A percentile compares a stretch with the other conserved stretches of the same genome.
These are phyloP conservation scores for Orchestia grillus DNA, from an alignment of 1,140 invertebrate genomes.

Conservation along the genomic window DNA sequence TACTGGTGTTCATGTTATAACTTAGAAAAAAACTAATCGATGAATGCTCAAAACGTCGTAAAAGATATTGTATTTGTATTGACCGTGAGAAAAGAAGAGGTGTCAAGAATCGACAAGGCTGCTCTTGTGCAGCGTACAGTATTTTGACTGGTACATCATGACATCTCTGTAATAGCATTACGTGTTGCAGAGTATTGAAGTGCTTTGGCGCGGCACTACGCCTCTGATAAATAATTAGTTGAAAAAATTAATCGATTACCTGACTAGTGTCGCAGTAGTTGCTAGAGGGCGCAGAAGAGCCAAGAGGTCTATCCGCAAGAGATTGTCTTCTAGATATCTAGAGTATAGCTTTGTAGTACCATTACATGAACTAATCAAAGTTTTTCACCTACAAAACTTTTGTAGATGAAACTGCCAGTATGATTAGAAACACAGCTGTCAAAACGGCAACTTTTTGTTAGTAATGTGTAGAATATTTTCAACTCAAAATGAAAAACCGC, in stretches of 20 bases:
- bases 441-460: background rate
- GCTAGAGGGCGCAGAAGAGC: background rate
- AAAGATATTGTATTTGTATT: too few species aligned
- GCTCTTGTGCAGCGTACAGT: too few species aligned
- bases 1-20: too few species aligned
- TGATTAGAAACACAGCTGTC: background rate
- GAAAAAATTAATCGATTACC: background rate
- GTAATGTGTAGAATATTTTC: background rate
- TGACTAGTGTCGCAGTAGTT: background rate
- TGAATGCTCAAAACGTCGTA: too few species aligned
- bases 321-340: background rate
- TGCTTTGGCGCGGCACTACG: too few species aligned
- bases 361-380: background rate
- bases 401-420: background rate
- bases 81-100: too few species aligned
- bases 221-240: too few species aligned
- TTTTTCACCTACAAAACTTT: background rate
- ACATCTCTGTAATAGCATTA: too few species aligned
- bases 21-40: too few species aligned
- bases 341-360: background rate
- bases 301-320: background rate
- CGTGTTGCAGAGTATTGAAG: too few species aligned
- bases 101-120: too few species aligned
- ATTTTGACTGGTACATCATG: too few species aligned
- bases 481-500: background rate